A percentile compares a stretch with the other conserved stretches of the same genome.
phyloP scores from a whole-genome alignment of 1,140 invertebrate genomes.

The Drosophila mauritiana region DNA sequence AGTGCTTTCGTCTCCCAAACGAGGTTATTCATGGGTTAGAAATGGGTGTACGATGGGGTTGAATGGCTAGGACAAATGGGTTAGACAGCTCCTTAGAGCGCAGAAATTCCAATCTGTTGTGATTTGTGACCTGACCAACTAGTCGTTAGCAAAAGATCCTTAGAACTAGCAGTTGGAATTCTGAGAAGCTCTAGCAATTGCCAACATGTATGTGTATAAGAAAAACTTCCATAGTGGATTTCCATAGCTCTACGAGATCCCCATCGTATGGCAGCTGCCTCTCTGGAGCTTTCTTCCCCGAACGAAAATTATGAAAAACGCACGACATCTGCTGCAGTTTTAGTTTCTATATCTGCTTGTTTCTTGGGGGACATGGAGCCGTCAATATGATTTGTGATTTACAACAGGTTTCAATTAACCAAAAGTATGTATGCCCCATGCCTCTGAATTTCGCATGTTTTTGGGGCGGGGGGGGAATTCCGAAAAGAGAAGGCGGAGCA shows the following conservation, averaged over 20 bases:
- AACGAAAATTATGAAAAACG: slow-evolving; percentile 36
- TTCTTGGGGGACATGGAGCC: not conserved
- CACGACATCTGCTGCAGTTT: slow-evolving; percentile 39
- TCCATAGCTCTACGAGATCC: not conserved
- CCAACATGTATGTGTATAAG: not conserved
- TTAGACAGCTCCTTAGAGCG: not conserved
- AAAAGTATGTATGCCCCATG: slow-evolving; percentile 25
- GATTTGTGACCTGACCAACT: not conserved
- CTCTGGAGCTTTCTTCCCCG: slow-evolving; percentile 8
- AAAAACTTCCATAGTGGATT: too few species aligned
- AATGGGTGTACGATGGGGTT: slow-evolving; percentile 10
- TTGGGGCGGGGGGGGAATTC: not conserved
- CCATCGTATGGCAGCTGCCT: slow-evolving; percentile 14
- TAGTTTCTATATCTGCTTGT: slow-evolving; percentile 16
- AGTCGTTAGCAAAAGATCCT: not conserved
- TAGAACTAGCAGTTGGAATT: too few species aligned
- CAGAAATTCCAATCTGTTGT: slow-evolving; percentile 3
- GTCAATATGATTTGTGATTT: slow-evolving; percentile 57
- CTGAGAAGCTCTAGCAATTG: not conserved
- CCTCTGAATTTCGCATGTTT: slow-evolving; percentile 38
- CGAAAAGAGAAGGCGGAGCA: slow-evolving; percentile 2
- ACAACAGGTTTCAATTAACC: slow-evolving; percentile 56
- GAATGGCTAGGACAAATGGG: slow-evolving; percentile 4
- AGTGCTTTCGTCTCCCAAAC: slow-evolving; percentile 17
- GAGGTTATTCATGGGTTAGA: slow-evolving; percentile 12